Percentiles rank a stretch among this genome's conserved stretches.
These are phyloP conservation scores for Plumapathes pennacea DNA, from an alignment of 92 coral and sea anemone species.

Conservation along the genomic window DNA sequence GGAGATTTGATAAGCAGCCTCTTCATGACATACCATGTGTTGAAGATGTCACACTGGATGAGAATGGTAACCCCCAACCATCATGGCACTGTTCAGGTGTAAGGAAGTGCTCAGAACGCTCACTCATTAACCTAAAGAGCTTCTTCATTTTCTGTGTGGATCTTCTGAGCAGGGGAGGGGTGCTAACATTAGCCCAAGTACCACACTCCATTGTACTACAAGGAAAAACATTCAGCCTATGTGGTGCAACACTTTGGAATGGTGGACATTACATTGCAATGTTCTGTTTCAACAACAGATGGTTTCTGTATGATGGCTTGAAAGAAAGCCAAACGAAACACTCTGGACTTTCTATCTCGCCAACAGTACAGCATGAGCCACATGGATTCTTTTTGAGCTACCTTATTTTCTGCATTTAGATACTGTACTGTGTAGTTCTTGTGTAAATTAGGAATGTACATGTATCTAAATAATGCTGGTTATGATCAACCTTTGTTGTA, in stretches of 20 bases:
- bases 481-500: no score
- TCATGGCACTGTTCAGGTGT: conserved; percentile 34
- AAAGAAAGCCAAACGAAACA: conserved; percentile 9
- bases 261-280: conserved; percentile 41
- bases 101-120: conserved; percentile 7
- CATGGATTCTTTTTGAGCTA: conserved; percentile 26
- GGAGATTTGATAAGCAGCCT: conserved; percentile 20
- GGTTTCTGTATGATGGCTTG: conserved; percentile 44
- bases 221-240: conserved; percentile 2
- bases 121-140: conserved; percentile 3
- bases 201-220: background rate
- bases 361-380: conserved; percentile 16
- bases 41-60: conserved; percentile 18
- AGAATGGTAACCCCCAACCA: conserved; percentile 4
- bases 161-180: conserved; percentile 34
- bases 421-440: no score
- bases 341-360: conserved; percentile 23
- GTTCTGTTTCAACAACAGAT: conserved; percentile 10
- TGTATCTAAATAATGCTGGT: no score
- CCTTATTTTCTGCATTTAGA: conserved; percentile 1
- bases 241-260: conserved; percentile 37
- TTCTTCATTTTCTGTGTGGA: conserved; percentile 31
- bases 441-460: no score
- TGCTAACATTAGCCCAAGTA: conserved; percentile 8
- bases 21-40: background rate